Evolutionary conservation across 2,113 vertebrate genomes (phyloP).

Genomic region (Calidris pugnax): DNA sequence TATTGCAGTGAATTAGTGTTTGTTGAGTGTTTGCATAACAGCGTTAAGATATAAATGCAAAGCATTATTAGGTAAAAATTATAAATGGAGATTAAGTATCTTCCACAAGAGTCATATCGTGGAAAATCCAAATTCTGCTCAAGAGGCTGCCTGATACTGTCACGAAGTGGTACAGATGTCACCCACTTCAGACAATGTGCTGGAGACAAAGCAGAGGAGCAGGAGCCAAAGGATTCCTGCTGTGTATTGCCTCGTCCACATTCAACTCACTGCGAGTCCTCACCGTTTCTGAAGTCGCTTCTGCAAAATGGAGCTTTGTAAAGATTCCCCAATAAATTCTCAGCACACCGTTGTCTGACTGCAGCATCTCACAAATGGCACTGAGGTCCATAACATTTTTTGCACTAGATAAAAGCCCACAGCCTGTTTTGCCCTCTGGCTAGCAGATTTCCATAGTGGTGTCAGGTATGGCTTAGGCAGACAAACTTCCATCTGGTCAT

Average conservation of each 20-base stretch:
- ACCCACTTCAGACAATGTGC: background rate
- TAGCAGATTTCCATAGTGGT: background rate
- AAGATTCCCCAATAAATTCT: background rate
- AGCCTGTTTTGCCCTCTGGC: background rate
- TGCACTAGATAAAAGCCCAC: background rate
- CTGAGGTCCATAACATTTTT: background rate
- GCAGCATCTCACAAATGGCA: background rate
- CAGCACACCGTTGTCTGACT: background rate
- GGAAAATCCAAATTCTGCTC: background rate
- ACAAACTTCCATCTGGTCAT: background rate
- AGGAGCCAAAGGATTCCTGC: background rate
- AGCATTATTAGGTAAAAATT: background rate
- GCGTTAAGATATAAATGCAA: background rate
- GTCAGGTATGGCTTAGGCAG: background rate
- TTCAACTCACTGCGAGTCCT: background rate
- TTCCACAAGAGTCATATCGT: background rate
- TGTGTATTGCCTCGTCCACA: background rate
- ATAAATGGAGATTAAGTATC: background rate
- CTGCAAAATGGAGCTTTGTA: background rate
- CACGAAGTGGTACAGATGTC: background rate
- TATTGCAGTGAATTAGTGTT: background rate
- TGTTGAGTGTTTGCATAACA: background rate
- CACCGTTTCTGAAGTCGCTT: background rate
- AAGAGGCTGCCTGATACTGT: background rate
- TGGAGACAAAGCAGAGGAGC: background rate